phyloP scores from a whole-genome alignment of 2,797 vertebrate species.

The Liasis olivaceus region DNA sequence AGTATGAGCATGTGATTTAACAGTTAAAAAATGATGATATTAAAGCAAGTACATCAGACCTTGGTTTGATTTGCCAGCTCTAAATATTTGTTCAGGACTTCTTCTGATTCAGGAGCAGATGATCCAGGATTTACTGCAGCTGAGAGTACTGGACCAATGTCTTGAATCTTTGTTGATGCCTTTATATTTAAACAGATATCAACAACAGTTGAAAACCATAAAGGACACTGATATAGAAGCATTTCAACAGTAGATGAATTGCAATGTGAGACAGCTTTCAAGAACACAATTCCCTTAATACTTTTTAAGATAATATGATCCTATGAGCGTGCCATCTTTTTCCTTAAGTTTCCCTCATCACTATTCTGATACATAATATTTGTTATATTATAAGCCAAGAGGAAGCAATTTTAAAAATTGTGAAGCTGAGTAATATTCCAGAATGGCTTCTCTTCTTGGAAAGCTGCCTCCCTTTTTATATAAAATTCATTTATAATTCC shows the following conservation, averaged over 20 bases:
- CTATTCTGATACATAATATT: not conserved
- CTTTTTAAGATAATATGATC: not conserved
- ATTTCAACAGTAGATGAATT: not conserved
- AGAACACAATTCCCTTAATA: not conserved
- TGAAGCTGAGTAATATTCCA: not conserved
- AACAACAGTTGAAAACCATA: not conserved
- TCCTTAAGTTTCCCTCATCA: not conserved
- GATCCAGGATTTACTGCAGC: constrained; percentile 70
- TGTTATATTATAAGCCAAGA: not conserved
- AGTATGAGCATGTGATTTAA: not conserved
- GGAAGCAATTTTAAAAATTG: not conserved
- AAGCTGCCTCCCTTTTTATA: not conserved
- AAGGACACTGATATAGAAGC: not conserved
- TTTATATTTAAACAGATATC: constrained; percentile 59
- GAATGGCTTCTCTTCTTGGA: not conserved
- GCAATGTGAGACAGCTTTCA: not conserved
- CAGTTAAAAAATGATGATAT: not conserved
- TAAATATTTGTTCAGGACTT: constrained; percentile 77
- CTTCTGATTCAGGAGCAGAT: constrained; percentile 74
- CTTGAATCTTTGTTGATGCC: constrained; percentile 78
- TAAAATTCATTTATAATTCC: not conserved
- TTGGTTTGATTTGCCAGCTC: constrained; percentile 77
- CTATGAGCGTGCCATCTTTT: not conserved
- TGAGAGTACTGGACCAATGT: constrained; percentile 68
- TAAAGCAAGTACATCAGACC: constrained; percentile 69